Evolutionary conservation across 2,113 vertebrate genomes (phyloP), one percentile per base, ranked within the genome.

Genomic region (Colossoma macropomum): DNA sequence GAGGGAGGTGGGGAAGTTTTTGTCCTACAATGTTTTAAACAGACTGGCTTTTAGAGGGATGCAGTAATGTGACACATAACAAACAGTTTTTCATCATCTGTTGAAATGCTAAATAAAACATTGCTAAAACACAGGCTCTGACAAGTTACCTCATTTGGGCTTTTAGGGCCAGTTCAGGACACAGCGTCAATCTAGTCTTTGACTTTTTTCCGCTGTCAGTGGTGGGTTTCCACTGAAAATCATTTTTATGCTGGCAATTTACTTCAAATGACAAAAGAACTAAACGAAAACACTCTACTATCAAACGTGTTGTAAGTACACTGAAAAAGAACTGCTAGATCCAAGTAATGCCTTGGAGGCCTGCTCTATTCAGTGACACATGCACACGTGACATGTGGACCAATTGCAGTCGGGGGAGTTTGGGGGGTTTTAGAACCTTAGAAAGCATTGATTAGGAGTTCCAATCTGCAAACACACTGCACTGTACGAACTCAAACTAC

Each of bases 21-120:
- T 86, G 80, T 88, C 59, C 65, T 56, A 16, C 80, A 82, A 79
- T 81, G 73, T 86, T 81, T 81, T 82, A 80, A 72, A 86, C 80
- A 80, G 73, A 75, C 78, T 54, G 54, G 68, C 63, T 38, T 21
- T 70, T 56, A 75, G 65, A 68, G 32, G 38, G 77, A 80, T 23
- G 10, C 38, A 2, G 16, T 83, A 84, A 88, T 89, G 84, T 80
- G 83, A 69, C 77, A 69, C 21, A 48, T 27, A 38, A 69, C 62
- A 84, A 69, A 80, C 45, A 72, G 38, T 75, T 65, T 75, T 28
- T n/a, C 62, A 80, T 73, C 77, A 72, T 80, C 34, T 81, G 50
- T 68, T 19, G 12, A 48, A 81, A 50, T 73, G 27, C 28, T 62
- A 73, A 81, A 63, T 72, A 62, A 62, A 59, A n/a, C 68, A 80